phyloP scores from a whole-genome alignment of 2,113 vertebrate genomes.

The Uria lomvia region DNA sequence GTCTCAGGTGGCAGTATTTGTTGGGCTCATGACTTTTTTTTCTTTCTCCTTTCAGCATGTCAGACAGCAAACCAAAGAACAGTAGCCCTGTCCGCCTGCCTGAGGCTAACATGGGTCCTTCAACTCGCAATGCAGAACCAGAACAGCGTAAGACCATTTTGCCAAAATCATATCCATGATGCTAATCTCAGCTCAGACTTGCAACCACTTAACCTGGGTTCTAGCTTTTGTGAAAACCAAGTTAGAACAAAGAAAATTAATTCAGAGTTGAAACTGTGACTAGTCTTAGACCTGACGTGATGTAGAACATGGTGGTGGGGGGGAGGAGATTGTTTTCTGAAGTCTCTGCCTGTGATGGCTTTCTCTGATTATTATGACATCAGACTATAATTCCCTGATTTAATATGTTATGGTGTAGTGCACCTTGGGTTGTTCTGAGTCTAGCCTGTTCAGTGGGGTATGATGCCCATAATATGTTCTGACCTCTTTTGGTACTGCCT shows the following conservation, averaged over 20 bases:
- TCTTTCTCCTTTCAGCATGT: conserved; percentile 62
- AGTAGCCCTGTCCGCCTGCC: conserved; percentile 86
- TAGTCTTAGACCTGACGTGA: background rate
- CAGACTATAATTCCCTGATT: background rate
- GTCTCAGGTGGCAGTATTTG: background rate
- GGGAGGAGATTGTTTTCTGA: background rate
- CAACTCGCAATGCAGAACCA: conserved; percentile 75
- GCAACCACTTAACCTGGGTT: background rate
- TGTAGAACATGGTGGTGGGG: background rate
- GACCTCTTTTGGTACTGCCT: background rate
- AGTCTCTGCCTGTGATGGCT: background rate
- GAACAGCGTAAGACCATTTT: conserved; percentile 80
- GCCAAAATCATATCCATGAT: background rate
- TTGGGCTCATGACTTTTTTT: background rate
- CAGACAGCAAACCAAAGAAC: conserved; percentile 83
- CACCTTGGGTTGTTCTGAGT: background rate
- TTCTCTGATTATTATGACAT: background rate
- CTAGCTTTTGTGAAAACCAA: background rate
- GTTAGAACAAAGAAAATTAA: background rate
- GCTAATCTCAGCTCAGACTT: background rate
- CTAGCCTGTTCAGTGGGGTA: background rate
- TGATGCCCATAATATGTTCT: background rate
- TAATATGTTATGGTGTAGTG: background rate
- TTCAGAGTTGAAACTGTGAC: background rate
- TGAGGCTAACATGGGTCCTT: conserved; percentile 72